Percentiles rank a stretch among this genome's conserved stretches.
These are phyloP conservation scores for Spilosoma lubricipeda DNA, from an alignment of 2,888 invertebrate genomes.

Conservation along the genomic window DNA sequence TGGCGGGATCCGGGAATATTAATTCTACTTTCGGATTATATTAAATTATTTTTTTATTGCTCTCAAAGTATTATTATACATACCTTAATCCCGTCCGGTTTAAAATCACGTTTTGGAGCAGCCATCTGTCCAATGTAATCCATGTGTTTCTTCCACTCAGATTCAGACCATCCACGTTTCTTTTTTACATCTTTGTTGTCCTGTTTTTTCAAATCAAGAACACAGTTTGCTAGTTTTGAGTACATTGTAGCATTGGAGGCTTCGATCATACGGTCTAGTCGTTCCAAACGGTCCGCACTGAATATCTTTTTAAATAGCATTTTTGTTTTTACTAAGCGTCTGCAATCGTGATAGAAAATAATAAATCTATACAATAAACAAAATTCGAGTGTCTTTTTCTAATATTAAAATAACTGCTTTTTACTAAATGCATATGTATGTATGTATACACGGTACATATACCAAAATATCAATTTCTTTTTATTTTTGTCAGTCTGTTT, in stretches of 20 bases:
- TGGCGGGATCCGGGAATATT: too few relatives aligned
- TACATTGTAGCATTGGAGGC: conserved; percentile 72
- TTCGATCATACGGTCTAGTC: conserved; percentile 75
- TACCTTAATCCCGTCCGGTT: conserved; percentile 62
- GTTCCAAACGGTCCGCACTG: conserved; percentile 65
- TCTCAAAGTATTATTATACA: not conserved
- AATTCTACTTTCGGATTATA: too few relatives aligned
- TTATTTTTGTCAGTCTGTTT: too few relatives aligned
- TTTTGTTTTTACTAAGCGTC: conserved; percentile 69
- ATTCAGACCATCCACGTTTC: conserved; percentile 73
- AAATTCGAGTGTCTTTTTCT: too few relatives aligned
- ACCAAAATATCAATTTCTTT: too few relatives aligned
- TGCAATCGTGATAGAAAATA: conserved; percentile 44
- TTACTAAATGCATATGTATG: too few relatives aligned
- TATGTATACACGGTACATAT: too few relatives aligned
- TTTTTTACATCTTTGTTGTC: conserved; percentile 71
- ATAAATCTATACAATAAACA: not conserved
- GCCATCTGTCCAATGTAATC: conserved; percentile 76
- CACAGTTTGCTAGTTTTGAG: conserved; percentile 74
- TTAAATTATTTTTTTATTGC: not conserved
- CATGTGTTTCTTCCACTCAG: conserved; percentile 82
- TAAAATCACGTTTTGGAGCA: conserved; percentile 63
- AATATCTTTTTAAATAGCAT: conserved; percentile 69
- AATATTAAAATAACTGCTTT: too few relatives aligned
- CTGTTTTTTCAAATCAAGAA: conserved; percentile 70